phyloP scores from a whole-genome alignment of 2,113 vertebrate species.

The Thamnophis sirtalis region DNA sequence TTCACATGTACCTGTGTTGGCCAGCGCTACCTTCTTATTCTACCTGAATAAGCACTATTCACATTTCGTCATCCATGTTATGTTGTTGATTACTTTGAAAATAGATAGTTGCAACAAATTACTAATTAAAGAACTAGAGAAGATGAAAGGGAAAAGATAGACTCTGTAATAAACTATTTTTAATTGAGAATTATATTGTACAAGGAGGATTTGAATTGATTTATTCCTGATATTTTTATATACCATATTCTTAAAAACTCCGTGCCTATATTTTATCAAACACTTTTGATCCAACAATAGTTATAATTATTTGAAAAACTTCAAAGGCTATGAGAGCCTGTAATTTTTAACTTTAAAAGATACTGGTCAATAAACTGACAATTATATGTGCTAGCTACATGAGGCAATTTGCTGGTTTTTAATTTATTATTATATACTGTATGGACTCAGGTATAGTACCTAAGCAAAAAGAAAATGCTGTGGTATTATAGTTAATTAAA shows the following conservation, averaged over 20 bases:
- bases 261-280: neutral
- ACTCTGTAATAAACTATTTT: neutral
- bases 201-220: neutral
- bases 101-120: neutral
- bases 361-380: neutral
- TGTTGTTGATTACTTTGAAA: neutral
- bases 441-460: neutral
- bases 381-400: neutral
- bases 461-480: neutral
- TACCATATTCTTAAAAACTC: neutral
- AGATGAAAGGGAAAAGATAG: neutral
- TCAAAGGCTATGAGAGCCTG: neutral
- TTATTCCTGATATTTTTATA: neutral
- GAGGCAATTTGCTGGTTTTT: conserved; percentile 4
- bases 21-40: neutral
- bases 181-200: neutral
- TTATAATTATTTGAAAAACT: neutral
- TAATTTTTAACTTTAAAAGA: neutral
- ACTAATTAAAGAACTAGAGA: neutral
- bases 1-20: neutral
- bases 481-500: neutral
- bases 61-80: neutral
- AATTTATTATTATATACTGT: neutral
- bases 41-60: neutral
- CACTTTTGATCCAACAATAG: neutral